These are phyloP conservation scores for Sarcophilus harrisii DNA, from an alignment of 2,797 vertebrate genomes.

Conservation along the genomic window DNA sequence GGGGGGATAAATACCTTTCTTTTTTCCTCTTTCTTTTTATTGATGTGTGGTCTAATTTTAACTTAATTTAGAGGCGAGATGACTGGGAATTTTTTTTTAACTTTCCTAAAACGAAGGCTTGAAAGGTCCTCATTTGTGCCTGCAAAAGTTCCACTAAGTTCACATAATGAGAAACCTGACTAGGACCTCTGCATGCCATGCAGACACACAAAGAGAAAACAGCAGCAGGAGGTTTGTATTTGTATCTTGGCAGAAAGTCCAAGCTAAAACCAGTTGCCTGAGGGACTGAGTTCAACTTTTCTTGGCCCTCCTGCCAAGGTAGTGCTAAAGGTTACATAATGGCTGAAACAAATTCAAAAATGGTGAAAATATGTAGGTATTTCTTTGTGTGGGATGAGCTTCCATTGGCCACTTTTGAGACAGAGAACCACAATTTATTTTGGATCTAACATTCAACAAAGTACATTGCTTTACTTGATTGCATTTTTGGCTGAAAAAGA, in stretches of 20 bases:
- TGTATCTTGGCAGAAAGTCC: conserved; percentile 77
- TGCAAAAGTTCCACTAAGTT: conserved; percentile 45
- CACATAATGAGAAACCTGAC: conserved; percentile 55
- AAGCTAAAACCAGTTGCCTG: conserved; percentile 75
- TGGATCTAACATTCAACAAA: conserved; percentile 43
- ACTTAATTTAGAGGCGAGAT: conserved; percentile 48
- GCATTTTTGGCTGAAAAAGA: conserved; percentile 19
- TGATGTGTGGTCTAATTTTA: background rate
- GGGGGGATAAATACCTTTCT: background rate
- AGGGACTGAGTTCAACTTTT: conserved; percentile 77
- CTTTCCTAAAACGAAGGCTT: conserved; percentile 45
- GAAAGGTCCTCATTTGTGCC: conserved; percentile 60
- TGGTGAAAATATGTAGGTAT: conserved; percentile 68
- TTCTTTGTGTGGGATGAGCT: conserved; percentile 63
- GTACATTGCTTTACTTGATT: background rate
- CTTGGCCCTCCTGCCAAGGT: conserved; percentile 76
- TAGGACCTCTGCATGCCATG: conserved; percentile 70
- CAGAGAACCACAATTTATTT: conserved; percentile 49
- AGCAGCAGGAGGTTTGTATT: conserved; percentile 79
- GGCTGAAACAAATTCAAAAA: conserved; percentile 75
- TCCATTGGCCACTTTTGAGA: conserved; percentile 2
- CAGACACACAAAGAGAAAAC: conserved; percentile 68
- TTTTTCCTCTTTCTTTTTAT: background rate
- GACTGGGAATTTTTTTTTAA: conserved; percentile 38
- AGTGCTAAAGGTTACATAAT: conserved; percentile 81